Evolutionary conservation across 2,797 vertebrate genomes (phyloP).

Genomic region (Antrozous pallidus): DNA sequence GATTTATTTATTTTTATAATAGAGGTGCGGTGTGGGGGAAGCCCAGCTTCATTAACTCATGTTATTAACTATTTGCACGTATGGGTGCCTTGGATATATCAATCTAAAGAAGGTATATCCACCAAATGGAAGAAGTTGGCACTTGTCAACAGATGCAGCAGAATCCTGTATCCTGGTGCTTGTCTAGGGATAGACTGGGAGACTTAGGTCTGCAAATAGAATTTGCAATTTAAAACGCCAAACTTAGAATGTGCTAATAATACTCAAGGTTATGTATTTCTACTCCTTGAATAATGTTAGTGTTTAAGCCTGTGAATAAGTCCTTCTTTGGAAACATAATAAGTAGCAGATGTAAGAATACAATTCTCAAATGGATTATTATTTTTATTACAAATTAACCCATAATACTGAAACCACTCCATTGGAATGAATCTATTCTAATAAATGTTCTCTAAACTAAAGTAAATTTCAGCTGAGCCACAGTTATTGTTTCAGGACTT

Average conservation of each 20-base stretch:
- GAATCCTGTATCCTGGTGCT: background rate
- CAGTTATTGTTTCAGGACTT: conserved; percentile 54
- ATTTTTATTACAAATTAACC: conserved; percentile 65
- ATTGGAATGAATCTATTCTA: conserved; percentile 41
- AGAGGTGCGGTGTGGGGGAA: background rate
- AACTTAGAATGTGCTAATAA: background rate
- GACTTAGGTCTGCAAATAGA: background rate
- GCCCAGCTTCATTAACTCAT: background rate
- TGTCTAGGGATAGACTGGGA: background rate
- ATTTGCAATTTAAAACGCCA: background rate
- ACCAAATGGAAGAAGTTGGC: background rate
- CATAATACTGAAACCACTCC: conserved; percentile 13
- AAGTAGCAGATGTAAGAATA: conserved; percentile 16
- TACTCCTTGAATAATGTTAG: background rate
- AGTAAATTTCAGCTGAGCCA: conserved; percentile 49
- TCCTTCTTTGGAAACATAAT: background rate
- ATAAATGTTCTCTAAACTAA: conserved; percentile 38
- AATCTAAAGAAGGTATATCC: background rate
- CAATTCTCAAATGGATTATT: conserved; percentile 38
- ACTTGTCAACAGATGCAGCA: background rate
- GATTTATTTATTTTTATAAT: background rate
- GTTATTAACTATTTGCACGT: background rate
- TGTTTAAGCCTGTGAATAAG: conserved; percentile 28
- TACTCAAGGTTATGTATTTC: background rate
- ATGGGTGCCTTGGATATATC: background rate